Percentiles rank a stretch among this genome's conserved stretches.
Conservation (phyloP, 1,140 invertebrate genomes). For the Brachionus plicatilis region DNA sequence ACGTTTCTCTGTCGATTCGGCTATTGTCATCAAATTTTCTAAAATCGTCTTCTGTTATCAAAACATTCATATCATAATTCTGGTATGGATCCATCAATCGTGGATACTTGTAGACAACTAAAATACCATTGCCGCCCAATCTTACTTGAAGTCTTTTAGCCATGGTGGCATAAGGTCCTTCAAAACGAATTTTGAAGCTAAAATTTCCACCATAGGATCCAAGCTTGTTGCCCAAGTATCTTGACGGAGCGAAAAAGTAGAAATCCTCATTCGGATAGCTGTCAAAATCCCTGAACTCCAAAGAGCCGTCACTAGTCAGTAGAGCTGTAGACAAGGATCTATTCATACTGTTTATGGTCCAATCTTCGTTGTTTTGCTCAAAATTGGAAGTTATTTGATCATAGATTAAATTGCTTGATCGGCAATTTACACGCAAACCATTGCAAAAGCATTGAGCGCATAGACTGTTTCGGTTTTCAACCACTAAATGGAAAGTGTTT, state of each 20-base stretch:
- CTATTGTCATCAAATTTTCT: not conserved
- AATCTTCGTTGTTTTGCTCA: not conserved
- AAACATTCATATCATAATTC: not conserved
- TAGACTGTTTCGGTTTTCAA: constrained; percentile 70
- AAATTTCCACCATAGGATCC: constrained; percentile 80
- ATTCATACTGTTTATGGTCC: not conserved
- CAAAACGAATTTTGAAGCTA: constrained; percentile 44
- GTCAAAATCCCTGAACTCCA: not conserved
- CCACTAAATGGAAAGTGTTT: constrained; percentile 84
- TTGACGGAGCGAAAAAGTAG: constrained; percentile 71
- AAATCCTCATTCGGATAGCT: constrained; percentile 42
- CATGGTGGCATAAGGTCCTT: not conserved
- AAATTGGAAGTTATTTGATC: not conserved
- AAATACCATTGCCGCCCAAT: not conserved
- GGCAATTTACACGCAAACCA: constrained; percentile 79
- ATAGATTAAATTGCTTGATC: constrained; percentile 10
- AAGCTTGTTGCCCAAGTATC: constrained; percentile 71
- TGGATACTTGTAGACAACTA: not conserved
- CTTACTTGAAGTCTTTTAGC: not conserved
- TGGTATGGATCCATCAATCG: not conserved
- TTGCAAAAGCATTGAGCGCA: constrained; percentile 98
- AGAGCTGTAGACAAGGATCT: not conserved
- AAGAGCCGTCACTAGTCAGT: not conserved
- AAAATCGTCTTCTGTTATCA: constrained; percentile 16
- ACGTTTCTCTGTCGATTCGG: constrained; percentile 20